Conservation (phyloP, 2,888 invertebrate species). For the Rhamnusium bicolor region DNA sequence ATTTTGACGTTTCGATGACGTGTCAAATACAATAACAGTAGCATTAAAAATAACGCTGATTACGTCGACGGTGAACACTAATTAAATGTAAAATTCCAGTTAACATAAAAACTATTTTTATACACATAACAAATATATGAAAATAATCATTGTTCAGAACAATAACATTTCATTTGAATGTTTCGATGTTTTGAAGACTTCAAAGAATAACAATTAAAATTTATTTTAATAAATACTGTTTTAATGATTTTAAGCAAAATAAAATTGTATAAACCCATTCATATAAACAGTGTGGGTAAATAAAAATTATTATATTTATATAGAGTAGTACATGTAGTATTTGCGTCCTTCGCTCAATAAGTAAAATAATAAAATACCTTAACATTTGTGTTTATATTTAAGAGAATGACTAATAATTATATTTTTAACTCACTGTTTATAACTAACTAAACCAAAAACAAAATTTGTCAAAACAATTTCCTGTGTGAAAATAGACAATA, state of each 20-base stretch:
- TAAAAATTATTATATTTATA: not conserved
- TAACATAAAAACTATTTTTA: constrained; percentile 16
- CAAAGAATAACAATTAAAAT: not conserved
- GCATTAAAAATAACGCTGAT: not conserved
- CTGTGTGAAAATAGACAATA: constrained; percentile 27
- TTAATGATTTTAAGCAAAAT: not conserved
- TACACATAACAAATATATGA: constrained; percentile 6
- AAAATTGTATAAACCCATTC: not conserved
- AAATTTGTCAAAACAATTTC: constrained; percentile 28
- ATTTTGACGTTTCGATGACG: constrained; percentile 9
- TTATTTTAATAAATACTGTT: not conserved
- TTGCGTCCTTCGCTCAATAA: not conserved
- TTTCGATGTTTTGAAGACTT: not conserved
- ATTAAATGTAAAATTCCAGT: constrained; percentile 9
- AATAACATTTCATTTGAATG: not conserved
- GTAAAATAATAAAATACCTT: constrained; percentile 18
- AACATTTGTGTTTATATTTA: constrained; percentile 7
- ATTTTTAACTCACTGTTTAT: constrained; percentile 27
- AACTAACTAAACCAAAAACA: constrained; percentile 21
- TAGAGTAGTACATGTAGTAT: not conserved
- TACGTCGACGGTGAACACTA: not conserved
- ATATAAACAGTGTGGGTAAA: not conserved
- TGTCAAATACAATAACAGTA: not conserved
- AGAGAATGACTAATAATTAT: constrained; percentile 15
- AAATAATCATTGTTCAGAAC: constrained; percentile 4